These are phyloP conservation scores for Phymorhynchus buccinoides DNA, from an alignment of 1,140 invertebrate genomes.

Conservation along the genomic window DNA sequence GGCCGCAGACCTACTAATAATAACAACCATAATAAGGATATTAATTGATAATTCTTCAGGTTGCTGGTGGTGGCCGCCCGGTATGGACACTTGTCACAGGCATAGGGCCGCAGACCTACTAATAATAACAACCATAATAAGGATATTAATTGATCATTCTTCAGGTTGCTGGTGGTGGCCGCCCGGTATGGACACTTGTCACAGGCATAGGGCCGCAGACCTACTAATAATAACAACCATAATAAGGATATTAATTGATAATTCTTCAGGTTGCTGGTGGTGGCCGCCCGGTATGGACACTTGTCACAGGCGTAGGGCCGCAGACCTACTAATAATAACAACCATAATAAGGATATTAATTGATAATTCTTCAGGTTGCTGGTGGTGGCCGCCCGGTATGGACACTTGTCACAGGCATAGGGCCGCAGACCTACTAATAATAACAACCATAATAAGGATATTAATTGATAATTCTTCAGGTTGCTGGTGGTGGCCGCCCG, in stretches of 20 bases:
- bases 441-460: no score
- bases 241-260: background rate
- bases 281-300: background rate
- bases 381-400: no score
- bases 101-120: background rate
- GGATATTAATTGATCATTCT: background rate
- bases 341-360: no score
- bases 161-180: no score
- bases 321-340: background rate
- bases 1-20: background rate
- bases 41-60: background rate
- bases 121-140: no score
- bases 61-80: background rate
- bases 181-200: constrained; percentile 6
- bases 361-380: no score
- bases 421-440: no score
- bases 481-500: no score
- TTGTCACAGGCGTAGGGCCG: background rate
- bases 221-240: background rate
- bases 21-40: no score
- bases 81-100: background rate
- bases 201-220: background rate
- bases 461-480: no score
- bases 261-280: no score
- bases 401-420: no score